phyloP scores from a whole-genome alignment of 2,888 invertebrate species.

The Dexiosoma caninum region DNA sequence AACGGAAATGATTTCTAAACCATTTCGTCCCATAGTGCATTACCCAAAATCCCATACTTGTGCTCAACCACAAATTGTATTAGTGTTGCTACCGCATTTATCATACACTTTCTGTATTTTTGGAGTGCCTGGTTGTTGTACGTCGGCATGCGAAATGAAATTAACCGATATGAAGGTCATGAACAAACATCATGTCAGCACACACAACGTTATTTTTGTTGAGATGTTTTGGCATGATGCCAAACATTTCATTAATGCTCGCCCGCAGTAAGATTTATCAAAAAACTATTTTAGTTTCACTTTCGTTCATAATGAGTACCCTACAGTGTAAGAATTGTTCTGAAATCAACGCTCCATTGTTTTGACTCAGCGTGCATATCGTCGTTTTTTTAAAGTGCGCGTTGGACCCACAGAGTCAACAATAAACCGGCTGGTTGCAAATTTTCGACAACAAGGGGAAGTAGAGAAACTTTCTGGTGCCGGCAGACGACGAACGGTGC shows the following conservation, averaged over 20 bases:
- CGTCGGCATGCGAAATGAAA: constrained; percentile 59
- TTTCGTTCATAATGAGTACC: neutral
- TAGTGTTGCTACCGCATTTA: constrained; percentile 13
- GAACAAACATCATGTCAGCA: constrained; percentile 2
- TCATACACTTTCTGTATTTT: neutral
- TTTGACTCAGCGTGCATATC: no score
- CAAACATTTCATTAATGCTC: constrained; percentile 42
- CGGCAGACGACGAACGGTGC: no score
- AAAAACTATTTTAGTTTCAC: neutral
- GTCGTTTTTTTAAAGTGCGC: no score
- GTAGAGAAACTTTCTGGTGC: no score
- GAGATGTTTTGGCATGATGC: constrained; percentile 57
- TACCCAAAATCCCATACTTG: neutral
- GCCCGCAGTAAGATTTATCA: neutral
- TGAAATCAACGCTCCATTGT: no score
- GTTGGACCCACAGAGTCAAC: no score
- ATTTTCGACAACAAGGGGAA: no score
- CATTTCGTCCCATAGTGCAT: constrained; percentile 13
- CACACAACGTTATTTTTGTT: constrained; percentile 9
- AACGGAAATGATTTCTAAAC: no score
- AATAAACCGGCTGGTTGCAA: no score
- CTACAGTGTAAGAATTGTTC: no score
- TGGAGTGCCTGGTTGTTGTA: neutral
- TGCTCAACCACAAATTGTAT: constrained; percentile 42
- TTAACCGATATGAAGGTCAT: constrained; percentile 66